These are phyloP conservation scores for Pitangus sulphuratus DNA, from an alignment of 2,797 vertebrate species.

Conservation along the genomic window DNA sequence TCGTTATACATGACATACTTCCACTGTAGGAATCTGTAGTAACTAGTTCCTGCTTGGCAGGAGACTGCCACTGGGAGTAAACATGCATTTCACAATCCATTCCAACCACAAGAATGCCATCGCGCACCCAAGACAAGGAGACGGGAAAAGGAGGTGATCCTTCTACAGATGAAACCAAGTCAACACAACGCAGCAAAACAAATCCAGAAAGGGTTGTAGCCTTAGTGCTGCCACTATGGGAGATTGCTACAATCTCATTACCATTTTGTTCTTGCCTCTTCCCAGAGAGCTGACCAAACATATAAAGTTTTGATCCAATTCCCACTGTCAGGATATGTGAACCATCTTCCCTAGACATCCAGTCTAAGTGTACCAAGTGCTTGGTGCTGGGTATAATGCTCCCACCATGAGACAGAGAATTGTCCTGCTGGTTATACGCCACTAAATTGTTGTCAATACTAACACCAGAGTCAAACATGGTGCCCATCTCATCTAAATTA, in stretches of 20 bases:
- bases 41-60: slow-evolving; percentile 72
- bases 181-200: slow-evolving; percentile 88
- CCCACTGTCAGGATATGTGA: slow-evolving; percentile 96
- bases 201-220: slow-evolving; percentile 81
- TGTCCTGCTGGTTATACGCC: slow-evolving; percentile 71
- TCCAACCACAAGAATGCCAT: slow-evolving; percentile 96
- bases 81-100: slow-evolving; percentile 99
- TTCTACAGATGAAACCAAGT: slow-evolving; percentile 94
- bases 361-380: slow-evolving; percentile 91
- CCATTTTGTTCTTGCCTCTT: slow-evolving; percentile 88
- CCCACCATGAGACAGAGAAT: slow-evolving; percentile 68
- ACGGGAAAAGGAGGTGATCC: slow-evolving; percentile 92
- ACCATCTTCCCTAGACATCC: slow-evolving; percentile 98
- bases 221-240: slow-evolving; percentile 75
- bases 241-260: slow-evolving; percentile 72
- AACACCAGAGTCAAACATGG: slow-evolving; percentile 70
- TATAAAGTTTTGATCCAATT: slow-evolving; percentile 92
- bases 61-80: slow-evolving; percentile 97
- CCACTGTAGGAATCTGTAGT: slow-evolving; percentile 80
- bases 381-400: slow-evolving; percentile 72
- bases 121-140: slow-evolving; percentile 96
- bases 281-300: slow-evolving; percentile 90
- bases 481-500: slow-evolving; percentile 82
- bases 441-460: slow-evolving; percentile 72
- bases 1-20: slow-evolving; percentile 85